Evolutionary conservation across 2,888 invertebrate genomes (phyloP).

Genomic region (Cantharis nigra): DNA sequence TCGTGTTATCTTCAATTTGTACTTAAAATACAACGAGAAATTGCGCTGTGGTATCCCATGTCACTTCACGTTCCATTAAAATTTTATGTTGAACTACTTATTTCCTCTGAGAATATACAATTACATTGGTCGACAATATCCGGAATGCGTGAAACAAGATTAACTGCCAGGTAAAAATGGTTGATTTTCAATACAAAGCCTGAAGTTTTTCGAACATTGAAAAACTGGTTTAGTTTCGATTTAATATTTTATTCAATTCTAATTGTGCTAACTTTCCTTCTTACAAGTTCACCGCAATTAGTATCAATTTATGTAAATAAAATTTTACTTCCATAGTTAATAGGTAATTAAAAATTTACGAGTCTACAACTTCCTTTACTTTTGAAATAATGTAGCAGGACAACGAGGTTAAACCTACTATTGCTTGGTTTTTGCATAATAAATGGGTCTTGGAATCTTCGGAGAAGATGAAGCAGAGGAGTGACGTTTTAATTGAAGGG

Average conservation of each 20-base stretch:
- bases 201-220: not conserved
- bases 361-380: not conserved
- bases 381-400: not conserved
- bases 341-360: not conserved
- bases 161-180: not conserved
- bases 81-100: not conserved
- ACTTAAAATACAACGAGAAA: not conserved
- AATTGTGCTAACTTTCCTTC: not conserved
- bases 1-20: not conserved
- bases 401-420: not conserved
- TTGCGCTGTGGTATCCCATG: not conserved
- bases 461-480: no score
- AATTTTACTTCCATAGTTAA: not conserved
- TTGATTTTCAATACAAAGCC: not conserved
- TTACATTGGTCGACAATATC: not conserved
- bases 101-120: not conserved
- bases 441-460: no score
- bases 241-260: not conserved
- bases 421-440: not conserved
- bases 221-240: not conserved
- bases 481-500: not conserved
- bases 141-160: not conserved
- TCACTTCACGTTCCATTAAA: not conserved
- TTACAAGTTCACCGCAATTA: not conserved
- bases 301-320: not conserved